phyloP scores from a whole-genome alignment of 2,113 vertebrate species.

The Pseudonaja textilis region DNA sequence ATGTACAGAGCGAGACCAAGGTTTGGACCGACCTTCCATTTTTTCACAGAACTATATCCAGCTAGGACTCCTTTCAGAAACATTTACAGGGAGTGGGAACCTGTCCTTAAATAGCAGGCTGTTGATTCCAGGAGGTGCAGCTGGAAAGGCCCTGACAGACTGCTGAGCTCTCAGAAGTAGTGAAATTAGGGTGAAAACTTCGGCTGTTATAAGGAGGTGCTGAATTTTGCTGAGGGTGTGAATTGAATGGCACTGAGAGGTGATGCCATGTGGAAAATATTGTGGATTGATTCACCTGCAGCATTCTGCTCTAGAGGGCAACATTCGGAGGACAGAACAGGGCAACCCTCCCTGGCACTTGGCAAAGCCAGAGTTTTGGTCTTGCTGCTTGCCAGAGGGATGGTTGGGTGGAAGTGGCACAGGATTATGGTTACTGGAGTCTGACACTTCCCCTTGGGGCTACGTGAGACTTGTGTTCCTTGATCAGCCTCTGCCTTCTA shows the following conservation, averaged over 20 bases:
- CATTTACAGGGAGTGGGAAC: not conserved
- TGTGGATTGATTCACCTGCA: constrained; percentile 31
- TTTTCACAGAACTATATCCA: not conserved
- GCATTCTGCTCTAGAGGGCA: constrained; percentile 40
- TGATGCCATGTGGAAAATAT: not conserved
- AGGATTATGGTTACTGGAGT: constrained; percentile 67
- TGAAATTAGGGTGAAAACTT: not conserved
- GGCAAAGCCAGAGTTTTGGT: constrained; percentile 64
- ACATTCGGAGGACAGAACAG: not conserved
- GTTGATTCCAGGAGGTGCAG: constrained; percentile 64
- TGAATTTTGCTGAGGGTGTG: constrained; percentile 57
- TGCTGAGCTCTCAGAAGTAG: constrained; percentile 71
- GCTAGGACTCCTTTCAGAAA: not conserved
- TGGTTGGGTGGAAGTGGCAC: constrained; percentile 69
- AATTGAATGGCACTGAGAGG: constrained; percentile 28
- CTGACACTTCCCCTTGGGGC: not conserved
- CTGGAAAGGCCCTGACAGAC: constrained; percentile 58
- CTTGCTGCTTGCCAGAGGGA: constrained; percentile 56
- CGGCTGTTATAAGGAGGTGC: not conserved
- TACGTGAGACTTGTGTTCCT: not conserved
- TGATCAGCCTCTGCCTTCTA: not conserved
- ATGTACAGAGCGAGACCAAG: not conserved
- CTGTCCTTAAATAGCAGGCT: constrained; percentile 11
- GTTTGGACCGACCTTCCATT: not conserved
- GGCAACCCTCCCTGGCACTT: not conserved